These are phyloP conservation scores for Galeruca laticollis DNA, from an alignment of 2,888 invertebrate genomes.

Conservation along the genomic window DNA sequence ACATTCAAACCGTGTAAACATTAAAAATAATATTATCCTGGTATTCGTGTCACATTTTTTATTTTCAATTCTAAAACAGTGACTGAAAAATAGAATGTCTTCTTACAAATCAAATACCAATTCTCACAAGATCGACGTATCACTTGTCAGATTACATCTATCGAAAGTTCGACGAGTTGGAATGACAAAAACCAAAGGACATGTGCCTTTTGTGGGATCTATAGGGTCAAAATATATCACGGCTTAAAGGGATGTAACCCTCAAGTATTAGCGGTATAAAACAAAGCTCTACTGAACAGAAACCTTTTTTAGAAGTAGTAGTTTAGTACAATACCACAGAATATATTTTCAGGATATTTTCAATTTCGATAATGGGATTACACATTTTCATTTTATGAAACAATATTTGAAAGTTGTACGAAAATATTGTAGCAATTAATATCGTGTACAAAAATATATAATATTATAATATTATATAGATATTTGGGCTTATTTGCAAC, in stretches of 20 bases:
- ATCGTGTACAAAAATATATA: too few relatives aligned
- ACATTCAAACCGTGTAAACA: too few relatives aligned
- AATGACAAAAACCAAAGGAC: slow-evolving; percentile 27
- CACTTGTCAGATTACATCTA: slow-evolving; percentile 26
- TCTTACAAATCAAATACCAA: slow-evolving; percentile 3
- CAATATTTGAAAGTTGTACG: too few relatives aligned
- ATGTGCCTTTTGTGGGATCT: slow-evolving; percentile 16
- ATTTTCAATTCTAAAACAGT: neutral
- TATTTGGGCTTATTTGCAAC: too few relatives aligned
- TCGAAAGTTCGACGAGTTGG: slow-evolving; percentile 23
- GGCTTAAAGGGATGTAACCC: neutral
- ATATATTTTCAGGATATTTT: neutral
- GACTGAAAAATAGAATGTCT: neutral
- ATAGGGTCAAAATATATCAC: slow-evolving; percentile 3
- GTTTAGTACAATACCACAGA: neutral
- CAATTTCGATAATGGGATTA: neutral
- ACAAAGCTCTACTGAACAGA: neutral
- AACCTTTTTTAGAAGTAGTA: neutral
- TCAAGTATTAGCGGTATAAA: slow-evolving; percentile 1
- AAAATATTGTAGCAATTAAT: too few relatives aligned
- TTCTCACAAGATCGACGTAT: neutral
- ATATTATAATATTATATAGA: too few relatives aligned
- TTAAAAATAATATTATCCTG: too few relatives aligned
- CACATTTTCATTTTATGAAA: too few relatives aligned
- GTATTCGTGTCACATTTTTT: neutral